Base-by-base conservation (phyloP, 2,797 vertebrate genomes). In the Clarias platycephalus region DNA sequence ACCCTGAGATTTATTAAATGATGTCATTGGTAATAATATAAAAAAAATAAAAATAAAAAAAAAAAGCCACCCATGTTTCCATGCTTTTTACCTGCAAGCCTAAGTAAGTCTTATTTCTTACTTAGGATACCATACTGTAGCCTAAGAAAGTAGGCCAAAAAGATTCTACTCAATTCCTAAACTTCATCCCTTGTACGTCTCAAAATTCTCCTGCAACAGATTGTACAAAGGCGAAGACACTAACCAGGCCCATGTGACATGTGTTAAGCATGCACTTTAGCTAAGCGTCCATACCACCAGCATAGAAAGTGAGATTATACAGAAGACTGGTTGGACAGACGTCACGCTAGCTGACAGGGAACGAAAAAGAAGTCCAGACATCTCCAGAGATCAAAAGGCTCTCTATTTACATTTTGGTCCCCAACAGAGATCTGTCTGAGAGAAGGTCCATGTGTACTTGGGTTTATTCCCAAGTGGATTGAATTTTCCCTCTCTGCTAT, bases 401-500 rank as follows among this genome's bases (percentile, higher is more conserved):
- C 83, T 91, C 92, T 93, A 91, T 93, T 93, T 91, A 89, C 5
- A 84, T 84, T 84, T 77, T 16, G 57, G 0, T 15, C 87, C 90
- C 91, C 92, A 93, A 87, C 83, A 89, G 90, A 89, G 89, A 86
- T 87, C 75, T 28, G 77, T 80, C 92, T 90, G 93, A 91, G 88
- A 88, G 88, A 88, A 89, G 86, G 90, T 88, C 88, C 83, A 85
- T 92, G 92, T 91, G 88, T 90, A 89, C 93, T 90, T 92, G 93
- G 88, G 91, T 91, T 87, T 86, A 90, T 91, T 92, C 92, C 92
- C 88, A 87, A 89, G 87, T 90, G 89, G 87, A 91, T 90, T 86
- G 77, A 89, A 87, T 87, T 92, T 91, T 92, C 91, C 91, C 91
- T 90, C 88, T 81, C 83, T 63, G 75, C 28, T 44, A 58, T 57